Base-by-base conservation (phyloP, 2,888 invertebrate genomes). In the Epinotia bilunana region DNA sequence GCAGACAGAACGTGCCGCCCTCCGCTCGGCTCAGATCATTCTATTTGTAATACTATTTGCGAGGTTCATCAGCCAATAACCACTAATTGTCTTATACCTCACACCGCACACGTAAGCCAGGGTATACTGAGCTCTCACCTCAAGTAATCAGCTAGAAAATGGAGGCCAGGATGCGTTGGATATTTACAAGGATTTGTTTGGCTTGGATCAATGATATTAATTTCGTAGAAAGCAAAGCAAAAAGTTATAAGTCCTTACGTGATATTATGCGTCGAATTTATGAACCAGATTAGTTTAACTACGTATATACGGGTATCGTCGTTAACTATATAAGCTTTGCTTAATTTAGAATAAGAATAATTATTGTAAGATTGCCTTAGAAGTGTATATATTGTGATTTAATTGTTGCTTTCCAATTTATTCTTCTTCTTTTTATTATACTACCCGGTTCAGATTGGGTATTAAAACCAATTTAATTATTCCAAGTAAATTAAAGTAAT, bases 11-110 rank as follows among this genome's bases (percentile, higher is more conserved):
- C 74, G 74, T 74, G 74, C 70, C 70, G 64, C 58, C 53, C 64
- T 12, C 60, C 53, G 60, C 1, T 23, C 28, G 5, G 4, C 53
- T 33, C 58, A 74, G 74, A 64, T 74, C 70, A 71, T 70, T 20
- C 63, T 74, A 53, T 74, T 74, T 74, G 74, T 74, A 64, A 71
- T 70, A 33, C 63, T 74, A 53, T 74, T 74, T 74, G 74, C 64
- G 69, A 60, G 74, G 67, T 70, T 64, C 70, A 74, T 74, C 74
- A 74, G 60, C 60, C 65, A 70, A 74, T 74, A 74, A 70, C 74
- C 49, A 60, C 39, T 74, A 74, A 74, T 74, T 74, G 74, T 60
- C 70, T 60, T 64, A 74, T 74, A 74, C 74, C 74, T 74, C 74
- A 60, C 43, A 39, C 70, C 16, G 20, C 61, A 23, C 60, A 60